Conservation (phyloP, 2,888 invertebrate species). For the Tiliacea citrago region DNA sequence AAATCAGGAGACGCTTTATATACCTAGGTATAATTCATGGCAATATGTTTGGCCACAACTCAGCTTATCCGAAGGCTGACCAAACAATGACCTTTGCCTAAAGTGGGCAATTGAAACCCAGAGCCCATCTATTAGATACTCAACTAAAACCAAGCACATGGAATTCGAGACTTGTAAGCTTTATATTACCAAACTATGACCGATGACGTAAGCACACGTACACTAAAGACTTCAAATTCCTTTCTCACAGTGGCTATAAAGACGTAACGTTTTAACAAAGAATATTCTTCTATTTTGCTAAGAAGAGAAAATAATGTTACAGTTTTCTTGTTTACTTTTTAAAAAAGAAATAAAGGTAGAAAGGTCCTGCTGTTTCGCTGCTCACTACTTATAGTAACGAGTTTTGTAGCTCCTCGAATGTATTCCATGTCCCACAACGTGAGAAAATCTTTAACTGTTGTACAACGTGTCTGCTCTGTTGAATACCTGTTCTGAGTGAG, state of each 20-base stretch:
- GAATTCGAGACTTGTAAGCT: constrained; percentile 25
- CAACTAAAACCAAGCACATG: constrained; percentile 22
- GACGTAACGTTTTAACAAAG: constrained; percentile 15
- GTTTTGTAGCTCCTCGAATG: constrained; percentile 30
- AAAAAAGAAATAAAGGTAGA: constrained; percentile 26
- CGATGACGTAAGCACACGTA: constrained; percentile 34
- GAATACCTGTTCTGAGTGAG: constrained; percentile 4
- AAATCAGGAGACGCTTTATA: neutral
- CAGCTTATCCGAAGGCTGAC: constrained; percentile 3
- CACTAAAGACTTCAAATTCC: constrained; percentile 14
- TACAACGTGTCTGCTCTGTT: constrained; percentile 21
- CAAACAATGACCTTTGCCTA: constrained; percentile 18
- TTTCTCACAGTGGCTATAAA: constrained; percentile 10
- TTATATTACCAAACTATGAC: constrained; percentile 30
- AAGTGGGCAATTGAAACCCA: constrained; percentile 12
- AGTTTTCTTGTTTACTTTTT: constrained; percentile 29
- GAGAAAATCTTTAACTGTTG: constrained; percentile 41
- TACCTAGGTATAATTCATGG: neutral
- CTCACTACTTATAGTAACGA: constrained; percentile 44
- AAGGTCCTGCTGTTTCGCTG: constrained; percentile 26
- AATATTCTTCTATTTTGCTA: constrained; percentile 13
- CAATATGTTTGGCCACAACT: neutral
- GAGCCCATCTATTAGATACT: constrained; percentile 14
- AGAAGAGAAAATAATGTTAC: constrained; percentile 1
- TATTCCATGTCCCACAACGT: constrained; percentile 35